A percentile compares a stretch with the other conserved stretches of the same genome.
Conservation (phyloP, 2,113 vertebrate species). For the Mus pahari region DNA sequence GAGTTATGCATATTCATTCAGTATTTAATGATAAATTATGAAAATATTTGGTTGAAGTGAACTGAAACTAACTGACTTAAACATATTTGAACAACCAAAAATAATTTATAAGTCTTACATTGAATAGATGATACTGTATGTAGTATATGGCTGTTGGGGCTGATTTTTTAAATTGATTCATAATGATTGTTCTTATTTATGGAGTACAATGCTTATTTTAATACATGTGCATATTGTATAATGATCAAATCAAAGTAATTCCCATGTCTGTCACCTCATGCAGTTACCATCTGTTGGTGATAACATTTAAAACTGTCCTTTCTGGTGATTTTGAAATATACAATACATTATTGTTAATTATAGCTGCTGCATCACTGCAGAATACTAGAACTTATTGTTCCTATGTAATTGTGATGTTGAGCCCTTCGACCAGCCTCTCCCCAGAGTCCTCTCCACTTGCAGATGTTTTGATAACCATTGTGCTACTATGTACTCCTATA, state of each 20-base stretch:
- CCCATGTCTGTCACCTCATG: not conserved
- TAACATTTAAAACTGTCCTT: not conserved
- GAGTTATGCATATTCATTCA: constrained; percentile 8
- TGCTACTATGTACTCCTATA: not conserved
- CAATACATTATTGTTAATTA: not conserved
- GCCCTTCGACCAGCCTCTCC: not conserved
- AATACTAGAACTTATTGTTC: not conserved
- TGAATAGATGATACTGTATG: accelerated
- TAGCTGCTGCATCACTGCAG: no score
- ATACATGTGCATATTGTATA: not conserved
- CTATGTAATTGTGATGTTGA: not conserved
- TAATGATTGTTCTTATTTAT: not conserved
- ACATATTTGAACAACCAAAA: not conserved
- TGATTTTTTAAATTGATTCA: not conserved
- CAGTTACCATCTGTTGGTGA: not conserved
- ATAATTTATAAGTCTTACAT: not conserved
- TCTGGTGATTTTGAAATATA: not conserved
- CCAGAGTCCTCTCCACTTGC: not conserved
- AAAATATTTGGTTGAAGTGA: constrained; percentile 50
- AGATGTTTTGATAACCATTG: no score
- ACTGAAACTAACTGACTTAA: constrained; percentile 18
- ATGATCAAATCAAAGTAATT: not conserved
- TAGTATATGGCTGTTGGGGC: accelerated
- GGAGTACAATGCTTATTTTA: not conserved
- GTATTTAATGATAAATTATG: constrained; percentile 24